Evolutionary conservation across 2,113 vertebrate species (phyloP).

Genomic region (Ageneiosus marmoratus): DNA sequence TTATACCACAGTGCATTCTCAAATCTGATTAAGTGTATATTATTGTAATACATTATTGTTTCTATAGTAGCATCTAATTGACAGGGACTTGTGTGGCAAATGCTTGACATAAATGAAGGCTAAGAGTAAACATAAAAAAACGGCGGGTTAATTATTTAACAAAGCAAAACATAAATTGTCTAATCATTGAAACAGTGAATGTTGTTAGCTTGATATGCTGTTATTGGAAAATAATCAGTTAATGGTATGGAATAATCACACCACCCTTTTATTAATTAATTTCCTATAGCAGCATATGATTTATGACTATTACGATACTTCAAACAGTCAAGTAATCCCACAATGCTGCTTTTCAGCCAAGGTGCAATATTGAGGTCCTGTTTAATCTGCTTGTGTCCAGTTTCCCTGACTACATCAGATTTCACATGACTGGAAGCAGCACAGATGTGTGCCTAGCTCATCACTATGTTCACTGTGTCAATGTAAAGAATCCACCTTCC

Average conservation of each 20-base stretch:
- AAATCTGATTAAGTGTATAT: neutral
- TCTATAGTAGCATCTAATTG: neutral
- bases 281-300: neutral
- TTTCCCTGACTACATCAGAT: slow-evolving; percentile 3
- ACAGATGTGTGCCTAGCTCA: slow-evolving; percentile 21
- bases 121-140: neutral
- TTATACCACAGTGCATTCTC: neutral
- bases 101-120: neutral
- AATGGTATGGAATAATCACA: neutral
- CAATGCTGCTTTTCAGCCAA: neutral
- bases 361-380: neutral
- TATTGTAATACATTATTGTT: neutral
- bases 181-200: neutral
- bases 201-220: neutral
- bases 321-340: neutral
- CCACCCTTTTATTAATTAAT: neutral
- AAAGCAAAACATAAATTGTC: neutral
- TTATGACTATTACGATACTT: neutral
- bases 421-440: slow-evolving; percentile 1
- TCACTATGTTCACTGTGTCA: slow-evolving; percentile 5
- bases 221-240: neutral
- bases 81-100: neutral
- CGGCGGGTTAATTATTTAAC: neutral
- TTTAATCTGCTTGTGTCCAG: slow-evolving; percentile 11
- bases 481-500: slow-evolving; percentile 9